Evolutionary conservation across 2,113 vertebrate species (phyloP).

Genomic region (Diphyllodes magnificus): DNA sequence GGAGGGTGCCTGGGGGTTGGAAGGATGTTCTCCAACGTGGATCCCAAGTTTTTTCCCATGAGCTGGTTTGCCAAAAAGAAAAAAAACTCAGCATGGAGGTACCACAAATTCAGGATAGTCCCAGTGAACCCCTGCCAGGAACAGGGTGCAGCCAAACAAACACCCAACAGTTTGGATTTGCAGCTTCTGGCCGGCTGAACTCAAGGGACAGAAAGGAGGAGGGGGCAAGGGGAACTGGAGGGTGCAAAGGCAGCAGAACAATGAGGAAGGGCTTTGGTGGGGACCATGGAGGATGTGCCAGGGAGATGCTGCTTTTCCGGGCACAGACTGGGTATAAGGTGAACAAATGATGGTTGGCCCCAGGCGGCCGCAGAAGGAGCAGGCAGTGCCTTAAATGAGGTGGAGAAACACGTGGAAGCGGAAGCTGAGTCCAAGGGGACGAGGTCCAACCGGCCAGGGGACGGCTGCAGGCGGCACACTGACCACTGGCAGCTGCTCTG

Average conservation of each 20-base stretch:
- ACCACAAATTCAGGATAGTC: not conserved
- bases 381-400: not conserved
- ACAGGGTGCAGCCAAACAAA: not conserved
- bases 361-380: accelerated
- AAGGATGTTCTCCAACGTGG: not conserved
- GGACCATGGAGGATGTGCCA: not conserved
- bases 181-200: not conserved
- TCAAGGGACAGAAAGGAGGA: not conserved
- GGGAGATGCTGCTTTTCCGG: not conserved
- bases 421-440: not conserved
- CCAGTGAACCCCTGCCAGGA: accelerated
- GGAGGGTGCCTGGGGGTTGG: not conserved
- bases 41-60: accelerated
- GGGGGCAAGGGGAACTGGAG: not conserved
- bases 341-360: not conserved
- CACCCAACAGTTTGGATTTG: not conserved
- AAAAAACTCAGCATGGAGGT: not conserved
- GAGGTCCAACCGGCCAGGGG: not conserved
- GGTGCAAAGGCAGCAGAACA: not conserved
- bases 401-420: accelerated
- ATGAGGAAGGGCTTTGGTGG: not conserved
- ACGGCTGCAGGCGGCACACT: accelerated
- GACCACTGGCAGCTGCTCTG: not conserved
- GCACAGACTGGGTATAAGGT: not conserved
- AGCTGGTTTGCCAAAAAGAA: not conserved